Conservation (phyloP, 2,888 invertebrate genomes). For the Gibbula magus region DNA sequence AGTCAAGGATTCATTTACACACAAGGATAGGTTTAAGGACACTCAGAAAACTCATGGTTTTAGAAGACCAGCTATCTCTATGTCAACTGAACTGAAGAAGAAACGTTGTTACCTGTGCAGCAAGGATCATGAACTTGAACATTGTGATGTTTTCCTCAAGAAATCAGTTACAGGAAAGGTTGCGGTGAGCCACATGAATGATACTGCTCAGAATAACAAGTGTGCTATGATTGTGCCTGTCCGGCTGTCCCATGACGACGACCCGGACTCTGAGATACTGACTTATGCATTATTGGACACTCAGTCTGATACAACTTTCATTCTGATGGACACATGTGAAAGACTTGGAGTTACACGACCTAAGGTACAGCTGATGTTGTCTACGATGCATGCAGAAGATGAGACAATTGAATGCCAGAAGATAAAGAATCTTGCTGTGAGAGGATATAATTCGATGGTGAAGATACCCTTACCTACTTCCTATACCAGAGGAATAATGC, state of each 20-base stretch:
- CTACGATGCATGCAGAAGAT: slow-evolving; percentile 43
- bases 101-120: neutral
- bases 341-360: slow-evolving; percentile 42
- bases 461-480: too few relatives aligned
- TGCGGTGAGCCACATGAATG: too few relatives aligned
- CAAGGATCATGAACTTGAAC: neutral
- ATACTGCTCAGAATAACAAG: too few relatives aligned
- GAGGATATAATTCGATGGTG: too few relatives aligned
- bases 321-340: too few relatives aligned
- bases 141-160: neutral
- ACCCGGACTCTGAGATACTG: too few relatives aligned
- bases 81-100: neutral
- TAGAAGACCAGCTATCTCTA: neutral
- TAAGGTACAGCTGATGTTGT: slow-evolving; percentile 42
- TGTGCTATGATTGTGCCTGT: too few relatives aligned
- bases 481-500: too few relatives aligned
- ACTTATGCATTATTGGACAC: too few relatives aligned
- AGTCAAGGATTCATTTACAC: neutral
- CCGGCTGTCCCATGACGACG: too few relatives aligned
- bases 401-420: slow-evolving; percentile 34
- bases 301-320: slow-evolving; percentile 22
- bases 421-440: too few relatives aligned
- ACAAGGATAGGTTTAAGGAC: neutral
- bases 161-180: neutral
- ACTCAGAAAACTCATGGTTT: neutral